Evolutionary conservation across 2,797 vertebrate genomes (phyloP), one percentile per base, ranked within the genome.

Genomic region (Orientallactaga sibirica): DNA sequence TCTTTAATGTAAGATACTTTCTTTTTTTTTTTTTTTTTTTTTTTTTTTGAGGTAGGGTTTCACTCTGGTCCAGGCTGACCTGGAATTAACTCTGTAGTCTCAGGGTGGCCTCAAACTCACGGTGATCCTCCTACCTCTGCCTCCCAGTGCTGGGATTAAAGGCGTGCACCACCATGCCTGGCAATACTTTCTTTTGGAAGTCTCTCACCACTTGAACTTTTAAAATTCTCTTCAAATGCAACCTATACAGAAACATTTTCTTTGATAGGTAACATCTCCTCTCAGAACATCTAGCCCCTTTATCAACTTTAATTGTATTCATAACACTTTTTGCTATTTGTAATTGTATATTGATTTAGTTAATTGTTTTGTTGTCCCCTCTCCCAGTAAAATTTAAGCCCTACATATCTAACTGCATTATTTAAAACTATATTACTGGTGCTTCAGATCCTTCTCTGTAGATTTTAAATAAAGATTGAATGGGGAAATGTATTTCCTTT

Each of bases 271-370:
- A 91, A 68, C 37, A 18, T 25, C 52, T 70, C 25, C 64, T 15
- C 20, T 43, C 4, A 18, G 62, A 85, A 43, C 20, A 85, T 8
- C 12, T 79, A 80, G 29, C 19, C 48, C 27, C 29, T 90, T 83
- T 71, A 27, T 1, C 19, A 25, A 8, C 33, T 74, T 11, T 85
- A 90, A 58, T 84, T 85, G 67, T 41, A 67, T 90, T 90, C 43
- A 93, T 55, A 76, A 19, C 7, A 85, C 33, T 89, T 85, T 85
- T 71, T 20, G 79, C 33, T 20, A 79, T 15, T 64, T 74, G 61
- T 85, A 93, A 78, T 73, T 48, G 78, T 62, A 83, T 66, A 62
- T 91, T 91, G 64, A 85, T 78, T 61, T 77, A 76, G 22, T 77
- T 84, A n/a, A 62, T 77, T 62, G 64, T 71, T 90, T 90, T 7